Base-by-base conservation (phyloP, 2,113 vertebrate species). In the Platichthys flesus region DNA sequence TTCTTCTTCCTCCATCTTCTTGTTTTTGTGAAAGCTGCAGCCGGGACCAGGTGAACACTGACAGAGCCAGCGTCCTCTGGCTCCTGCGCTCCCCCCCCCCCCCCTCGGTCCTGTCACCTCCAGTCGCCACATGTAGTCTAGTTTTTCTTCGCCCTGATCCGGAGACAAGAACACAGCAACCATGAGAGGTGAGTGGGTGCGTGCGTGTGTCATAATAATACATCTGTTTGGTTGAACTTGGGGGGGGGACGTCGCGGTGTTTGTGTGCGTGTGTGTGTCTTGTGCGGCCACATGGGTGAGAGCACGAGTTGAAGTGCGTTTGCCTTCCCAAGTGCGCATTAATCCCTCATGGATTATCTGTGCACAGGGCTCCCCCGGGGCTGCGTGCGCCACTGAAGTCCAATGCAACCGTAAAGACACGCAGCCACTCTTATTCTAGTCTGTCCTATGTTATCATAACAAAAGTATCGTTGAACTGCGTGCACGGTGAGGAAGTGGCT, bases 151-250 rank as follows among this genome's bases (percentile, higher is more conserved):
- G 71, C 51, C 23, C 57, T 20, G 23, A 55, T 13, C 5, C 6
- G 66, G 18, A 74, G 68, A 20, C 57, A 69, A 84, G 9, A 83
- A 78, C 55, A 67, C 49, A 56, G 15, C 88, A 88, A 57, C 85
- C 70, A 95, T 95, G 94, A 91, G 94, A 94, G 94, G 94, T 95
- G 71, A 92, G 90, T 71, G 1, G 40, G 5, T 20, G 54, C 63
- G 77, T 71, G 28, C 5, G 71, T 12, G 14, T 61, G 9, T 35
- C 4, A 9, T 21, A 16, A 9, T 21, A 16, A 4, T 8, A 2
- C 35, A 16, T 5, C 24, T 61, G 47, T 51, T 51, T 51, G 7
- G 16, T 51, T 18, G 15, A 51, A 51, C 47, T 51, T 51, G 16
- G 16, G 18, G 47, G 7, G 15, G 15, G 7, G 13, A 5, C 28